Evolutionary conservation across 2,888 invertebrate genomes (phyloP), one percentile per base, ranked within the genome.

Genomic region (Phania funesta): DNA sequence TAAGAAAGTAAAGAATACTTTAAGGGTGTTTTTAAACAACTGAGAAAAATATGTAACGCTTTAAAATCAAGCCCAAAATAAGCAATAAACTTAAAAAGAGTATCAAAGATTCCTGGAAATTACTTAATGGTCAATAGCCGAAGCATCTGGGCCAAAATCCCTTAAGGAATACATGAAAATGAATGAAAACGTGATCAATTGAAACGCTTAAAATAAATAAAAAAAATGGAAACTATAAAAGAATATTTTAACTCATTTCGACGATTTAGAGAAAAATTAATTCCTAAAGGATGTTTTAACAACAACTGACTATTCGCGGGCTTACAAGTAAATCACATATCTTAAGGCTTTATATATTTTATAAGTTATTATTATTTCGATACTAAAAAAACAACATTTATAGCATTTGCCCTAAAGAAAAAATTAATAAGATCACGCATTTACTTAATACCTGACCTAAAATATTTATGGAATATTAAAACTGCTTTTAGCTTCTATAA

Each of bases 371-470:
- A 50, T 48, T 44, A 29, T 76, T 52, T 32, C 9, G 16, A 50
- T 44, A 68, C 52, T 54, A 52, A 32, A 9, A 68, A 52, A 32
- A 8, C 32, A 32, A 2, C 38, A 54, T 41, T 65, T 9, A 20
- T 20, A 16, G 9, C 0, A 9, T 32, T 6, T 26, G 11, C 7
- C 26, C 18, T 13, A 18, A 22, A 9, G 35, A 16, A 68, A 56
- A 74, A 44, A 38, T 68, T 76, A 68, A 76, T 76, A 60, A 76
- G 41, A 76, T 68, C 67, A 76, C 76, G 67, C 48, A 52, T 76
- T 22, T 29, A 0, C 38, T 64, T 46, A 54, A 16, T 44, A 56
- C 9, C 48, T 44, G 7, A 41, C 18, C 6, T 16, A 46, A 70
- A 35, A 41, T 38, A 56, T 71, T 50, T 41, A 71, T 58, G 20